A percentile compares a stretch with the other conserved stretches of the same genome.
Evolutionary conservation across 1,140 invertebrate genomes (phyloP).

Genomic region (Scylla paramamosain): DNA sequence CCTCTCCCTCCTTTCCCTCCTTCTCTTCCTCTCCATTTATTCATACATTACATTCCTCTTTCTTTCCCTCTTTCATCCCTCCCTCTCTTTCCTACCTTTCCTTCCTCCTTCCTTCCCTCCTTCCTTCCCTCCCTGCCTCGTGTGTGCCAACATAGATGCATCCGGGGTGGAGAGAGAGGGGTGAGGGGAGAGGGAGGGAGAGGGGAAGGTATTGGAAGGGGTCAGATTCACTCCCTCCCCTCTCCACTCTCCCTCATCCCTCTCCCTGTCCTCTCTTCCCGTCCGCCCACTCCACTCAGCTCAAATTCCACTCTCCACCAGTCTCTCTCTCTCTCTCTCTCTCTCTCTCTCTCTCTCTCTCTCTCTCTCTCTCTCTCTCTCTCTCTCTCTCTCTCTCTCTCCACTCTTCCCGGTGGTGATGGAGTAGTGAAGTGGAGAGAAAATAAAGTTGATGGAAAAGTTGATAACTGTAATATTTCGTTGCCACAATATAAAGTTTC

Average conservation of each 20-base stretch:
- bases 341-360: no score
- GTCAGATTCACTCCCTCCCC: neutral
- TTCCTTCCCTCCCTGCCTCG: neutral
- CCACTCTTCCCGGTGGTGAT: neutral
- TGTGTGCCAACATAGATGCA: neutral
- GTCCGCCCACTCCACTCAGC: neutral
- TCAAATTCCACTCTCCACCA: neutral
- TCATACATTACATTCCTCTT: no score
- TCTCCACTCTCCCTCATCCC: neutral
- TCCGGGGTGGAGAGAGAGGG: neutral
- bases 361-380: neutral
- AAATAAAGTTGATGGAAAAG: constrained; percentile 1
- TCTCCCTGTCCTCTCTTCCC: neutral
- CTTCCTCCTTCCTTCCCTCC: neutral
- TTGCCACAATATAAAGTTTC: no score
- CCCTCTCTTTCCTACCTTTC: no score
- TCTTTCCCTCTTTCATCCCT: no score
- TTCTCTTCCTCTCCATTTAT: neutral
- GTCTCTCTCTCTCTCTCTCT: neutral
- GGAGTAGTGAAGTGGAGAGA: neutral
- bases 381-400: neutral
- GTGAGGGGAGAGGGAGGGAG: neutral
- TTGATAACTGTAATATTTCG: neutral
- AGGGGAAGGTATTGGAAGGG: neutral
- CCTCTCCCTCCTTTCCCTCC: neutral